Percentiles rank a stretch among this genome's conserved stretches.
These are phyloP conservation scores for Ameiurus melas DNA, from an alignment of 2,113 vertebrate species.

Conservation along the genomic window DNA sequence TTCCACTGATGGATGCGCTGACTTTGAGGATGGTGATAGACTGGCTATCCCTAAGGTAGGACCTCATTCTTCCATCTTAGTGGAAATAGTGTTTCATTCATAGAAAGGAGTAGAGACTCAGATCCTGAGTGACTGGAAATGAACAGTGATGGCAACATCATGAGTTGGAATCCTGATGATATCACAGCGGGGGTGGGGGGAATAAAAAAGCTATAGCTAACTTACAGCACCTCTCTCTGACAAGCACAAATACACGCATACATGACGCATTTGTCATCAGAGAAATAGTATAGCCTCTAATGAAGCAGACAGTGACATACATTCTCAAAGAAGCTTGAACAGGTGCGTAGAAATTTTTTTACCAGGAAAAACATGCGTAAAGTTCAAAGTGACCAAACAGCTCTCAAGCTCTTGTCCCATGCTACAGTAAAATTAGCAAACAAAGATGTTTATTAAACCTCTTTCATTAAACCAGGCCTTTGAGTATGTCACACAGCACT, in stretches of 20 bases:
- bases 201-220: neutral
- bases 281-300: conserved; percentile 28
- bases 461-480: conserved; percentile 26
- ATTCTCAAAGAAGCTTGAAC: conserved; percentile 21
- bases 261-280: neutral
- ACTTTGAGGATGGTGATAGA: conserved; percentile 92
- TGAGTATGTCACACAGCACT: conserved; percentile 45
- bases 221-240: neutral
- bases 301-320: conserved; percentile 41
- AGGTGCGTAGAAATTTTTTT: neutral
- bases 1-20: conserved; percentile 86
- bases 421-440: conserved; percentile 30
- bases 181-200: neutral
- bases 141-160: neutral
- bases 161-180: neutral
- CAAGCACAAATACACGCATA: conserved; percentile 25
- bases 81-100: conserved; percentile 11
- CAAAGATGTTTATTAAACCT: conserved; percentile 42
- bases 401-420: neutral
- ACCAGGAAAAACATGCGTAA: neutral
- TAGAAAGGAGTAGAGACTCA: conserved; percentile 1
- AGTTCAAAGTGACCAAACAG: neutral
- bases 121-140: neutral
- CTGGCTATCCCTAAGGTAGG: conserved; percentile 89
- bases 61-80: neutral